A percentile compares a stretch with the other conserved stretches of the same genome.
Conservation (phyloP, 2,888 invertebrate genomes). For the Isoperla grammatica region DNA sequence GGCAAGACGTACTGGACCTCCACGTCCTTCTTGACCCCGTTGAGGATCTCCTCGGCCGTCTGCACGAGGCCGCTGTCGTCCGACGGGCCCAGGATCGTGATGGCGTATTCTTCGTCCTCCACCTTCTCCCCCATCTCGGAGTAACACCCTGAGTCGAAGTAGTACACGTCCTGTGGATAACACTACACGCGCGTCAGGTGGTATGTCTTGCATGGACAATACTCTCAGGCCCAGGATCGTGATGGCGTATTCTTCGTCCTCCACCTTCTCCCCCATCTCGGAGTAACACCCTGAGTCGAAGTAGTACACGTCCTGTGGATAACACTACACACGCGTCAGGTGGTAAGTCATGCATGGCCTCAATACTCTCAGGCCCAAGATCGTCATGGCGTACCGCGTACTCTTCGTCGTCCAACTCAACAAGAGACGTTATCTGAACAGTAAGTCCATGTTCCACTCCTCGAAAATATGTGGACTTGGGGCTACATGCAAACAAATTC, state of each 20-base stretch:
- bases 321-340: no score
- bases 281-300: neutral
- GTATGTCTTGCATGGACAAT: no score
- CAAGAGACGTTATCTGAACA: no score
- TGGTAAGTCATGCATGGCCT: no score
- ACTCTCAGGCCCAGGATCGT: neutral
- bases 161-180: slow-evolving; percentile 1
- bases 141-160: neutral
- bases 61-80: slow-evolving; percentile 45
- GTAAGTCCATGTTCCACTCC: no score
- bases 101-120: slow-evolving; percentile 36
- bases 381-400: neutral
- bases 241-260: slow-evolving; percentile 36
- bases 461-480: no score
- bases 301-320: slow-evolving; percentile 3
- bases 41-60: slow-evolving; percentile 55
- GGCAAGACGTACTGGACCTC: slow-evolving; percentile 50
- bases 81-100: neutral
- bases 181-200: no score
- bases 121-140: slow-evolving; percentile 36
- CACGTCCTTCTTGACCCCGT: slow-evolving; percentile 53
- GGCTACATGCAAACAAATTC: no score
- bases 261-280: slow-evolving; percentile 34
- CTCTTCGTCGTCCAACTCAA: no score
- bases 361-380: no score